Percentiles rank a stretch among this genome's conserved stretches.
Conservation (phyloP, 2,888 invertebrate genomes). For the Ptychoptera contaminata region DNA sequence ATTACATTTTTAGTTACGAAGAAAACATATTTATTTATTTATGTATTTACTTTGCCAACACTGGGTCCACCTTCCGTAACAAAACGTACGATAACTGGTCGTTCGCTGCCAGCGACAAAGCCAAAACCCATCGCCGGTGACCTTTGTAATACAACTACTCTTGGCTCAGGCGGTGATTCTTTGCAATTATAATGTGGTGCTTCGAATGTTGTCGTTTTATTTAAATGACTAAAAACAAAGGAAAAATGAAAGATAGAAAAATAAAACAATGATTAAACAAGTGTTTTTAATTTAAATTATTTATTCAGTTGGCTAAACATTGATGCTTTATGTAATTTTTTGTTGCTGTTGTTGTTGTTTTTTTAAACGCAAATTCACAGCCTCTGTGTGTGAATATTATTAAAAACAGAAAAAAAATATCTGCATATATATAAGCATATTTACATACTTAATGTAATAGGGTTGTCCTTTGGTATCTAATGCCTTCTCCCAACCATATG, state of each 20-base stretch:
- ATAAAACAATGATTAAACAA: conserved; percentile 3
- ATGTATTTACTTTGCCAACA: conserved; percentile 59
- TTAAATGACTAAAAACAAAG: conserved; percentile 43
- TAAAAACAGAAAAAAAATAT: background rate
- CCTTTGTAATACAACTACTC: conserved; percentile 56
- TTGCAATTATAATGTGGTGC: conserved; percentile 52
- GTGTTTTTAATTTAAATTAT: too few species aligned
- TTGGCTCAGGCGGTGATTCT: conserved; percentile 64
- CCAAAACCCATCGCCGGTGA: conserved; percentile 77
- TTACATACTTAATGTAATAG: conserved; percentile 63
- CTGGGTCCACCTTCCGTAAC: conserved; percentile 85
- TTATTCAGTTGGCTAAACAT: too few species aligned
- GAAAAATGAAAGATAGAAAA: conserved; percentile 5
- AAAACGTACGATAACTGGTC: conserved; percentile 80
- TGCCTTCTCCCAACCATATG: conserved; percentile 86
- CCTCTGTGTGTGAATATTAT: background rate
- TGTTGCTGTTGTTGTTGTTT: too few species aligned
- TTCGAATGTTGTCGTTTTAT: conserved; percentile 84
- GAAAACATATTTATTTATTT: too few species aligned
- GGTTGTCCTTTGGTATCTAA: conserved; percentile 62
- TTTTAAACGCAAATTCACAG: too few species aligned
- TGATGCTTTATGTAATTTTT: too few species aligned
- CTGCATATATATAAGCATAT: background rate
- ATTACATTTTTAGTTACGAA: conserved; percentile 2
- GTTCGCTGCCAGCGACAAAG: conserved; percentile 89